Evolutionary conservation across 2,113 vertebrate genomes (phyloP).

Genomic region (Corydoras maculifer): DNA sequence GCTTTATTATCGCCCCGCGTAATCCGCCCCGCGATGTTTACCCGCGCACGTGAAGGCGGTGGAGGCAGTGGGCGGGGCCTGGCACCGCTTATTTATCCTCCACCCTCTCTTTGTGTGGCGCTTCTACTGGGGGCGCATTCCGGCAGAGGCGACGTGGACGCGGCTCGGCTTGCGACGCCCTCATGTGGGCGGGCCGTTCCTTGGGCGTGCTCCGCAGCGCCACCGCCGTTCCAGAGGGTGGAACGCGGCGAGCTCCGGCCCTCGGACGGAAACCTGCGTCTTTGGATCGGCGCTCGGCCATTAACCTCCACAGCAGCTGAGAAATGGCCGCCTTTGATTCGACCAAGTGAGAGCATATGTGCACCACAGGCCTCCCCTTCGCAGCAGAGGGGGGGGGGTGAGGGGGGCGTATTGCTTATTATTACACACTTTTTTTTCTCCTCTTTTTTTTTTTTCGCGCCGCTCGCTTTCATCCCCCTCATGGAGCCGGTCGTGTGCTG

Average conservation of each 20-base stretch:
- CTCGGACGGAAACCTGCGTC: conserved; percentile 19
- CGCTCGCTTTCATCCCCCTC: conserved; percentile 6
- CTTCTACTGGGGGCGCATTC: conserved; percentile 11
- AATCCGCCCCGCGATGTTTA: conserved; percentile 21
- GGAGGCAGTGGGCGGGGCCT: background rate
- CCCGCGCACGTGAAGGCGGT: background rate
- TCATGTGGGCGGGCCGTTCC: background rate
- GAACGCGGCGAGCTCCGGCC: background rate
- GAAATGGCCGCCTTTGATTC: conserved; percentile 33
- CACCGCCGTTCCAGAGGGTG: too few relatives aligned
- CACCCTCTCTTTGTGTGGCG: conserved; percentile 18
- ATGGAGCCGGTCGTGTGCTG: conserved; percentile 19
- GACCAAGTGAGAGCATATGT: conserved; percentile 36
- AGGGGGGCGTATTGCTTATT: conserved; percentile 5
- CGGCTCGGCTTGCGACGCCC: too few relatives aligned
- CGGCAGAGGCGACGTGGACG: too few relatives aligned
- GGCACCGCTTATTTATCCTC: conserved; percentile 16
- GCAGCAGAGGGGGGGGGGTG: conserved; percentile 7
- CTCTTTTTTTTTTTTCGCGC: background rate
- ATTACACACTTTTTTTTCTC: background rate
- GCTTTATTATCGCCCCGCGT: conserved; percentile 1
- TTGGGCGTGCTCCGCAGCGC: conserved; percentile 24
- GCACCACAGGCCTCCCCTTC: conserved; percentile 7
- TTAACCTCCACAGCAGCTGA: conserved; percentile 38
- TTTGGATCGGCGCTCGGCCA: conserved; percentile 4